Evolutionary conservation across 2,113 vertebrate genomes (phyloP).

Genomic region (Cottus gobio): DNA sequence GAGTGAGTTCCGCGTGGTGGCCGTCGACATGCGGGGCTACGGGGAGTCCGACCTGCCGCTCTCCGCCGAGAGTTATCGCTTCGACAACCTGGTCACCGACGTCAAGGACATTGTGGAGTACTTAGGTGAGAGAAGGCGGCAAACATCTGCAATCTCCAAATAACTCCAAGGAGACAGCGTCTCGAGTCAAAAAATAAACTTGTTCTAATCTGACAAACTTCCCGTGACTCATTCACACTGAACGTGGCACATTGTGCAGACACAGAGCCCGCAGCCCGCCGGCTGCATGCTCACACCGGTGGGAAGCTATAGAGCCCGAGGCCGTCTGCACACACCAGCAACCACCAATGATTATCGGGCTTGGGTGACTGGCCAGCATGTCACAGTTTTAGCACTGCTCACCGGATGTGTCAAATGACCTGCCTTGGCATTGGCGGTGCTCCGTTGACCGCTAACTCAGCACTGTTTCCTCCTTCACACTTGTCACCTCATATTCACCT

Average conservation of each 20-base stretch:
- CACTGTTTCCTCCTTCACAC: constrained; percentile 20
- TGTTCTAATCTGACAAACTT: constrained; percentile 60
- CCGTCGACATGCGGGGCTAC: constrained; percentile 95
- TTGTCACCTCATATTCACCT: constrained; percentile 22
- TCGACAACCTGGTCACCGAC: constrained; percentile 93
- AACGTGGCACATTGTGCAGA: constrained; percentile 39
- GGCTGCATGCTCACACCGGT: constrained; percentile 40
- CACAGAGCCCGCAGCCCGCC: constrained; percentile 24
- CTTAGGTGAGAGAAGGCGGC: constrained; percentile 86
- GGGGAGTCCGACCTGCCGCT: constrained; percentile 94
- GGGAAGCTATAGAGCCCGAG: constrained; percentile 26
- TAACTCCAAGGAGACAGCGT: not conserved
- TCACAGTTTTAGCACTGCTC: not conserved
- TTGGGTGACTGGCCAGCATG: not conserved
- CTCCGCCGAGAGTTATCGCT: constrained; percentile 89
- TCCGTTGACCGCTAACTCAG: not conserved
- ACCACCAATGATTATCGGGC: constrained; percentile 19
- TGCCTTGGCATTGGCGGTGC: not conserved
- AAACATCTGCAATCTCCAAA: not conserved
- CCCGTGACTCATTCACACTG: constrained; percentile 65
- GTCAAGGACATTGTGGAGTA: constrained; percentile 97
- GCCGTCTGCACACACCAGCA: constrained; percentile 33
- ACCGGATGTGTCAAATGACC: not conserved
- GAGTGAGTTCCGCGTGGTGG: constrained; percentile 96
- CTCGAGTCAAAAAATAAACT: constrained; percentile 56